Evolutionary conservation across 2,797 vertebrate species (phyloP).

Genomic region (Graptemys geographica): DNA sequence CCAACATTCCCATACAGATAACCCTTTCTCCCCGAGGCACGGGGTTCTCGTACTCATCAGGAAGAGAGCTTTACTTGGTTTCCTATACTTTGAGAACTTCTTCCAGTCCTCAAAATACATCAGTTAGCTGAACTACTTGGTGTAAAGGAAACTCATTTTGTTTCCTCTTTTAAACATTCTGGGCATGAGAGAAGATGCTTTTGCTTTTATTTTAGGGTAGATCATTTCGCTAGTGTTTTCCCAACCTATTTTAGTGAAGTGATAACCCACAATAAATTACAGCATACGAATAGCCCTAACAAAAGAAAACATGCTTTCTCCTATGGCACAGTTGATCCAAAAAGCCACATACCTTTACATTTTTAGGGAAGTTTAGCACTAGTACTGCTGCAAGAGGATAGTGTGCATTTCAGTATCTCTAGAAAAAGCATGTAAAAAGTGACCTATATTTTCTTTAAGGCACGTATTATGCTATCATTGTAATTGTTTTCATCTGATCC

Average conservation of each 20-base stretch:
- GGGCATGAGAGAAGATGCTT: background rate
- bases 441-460: background rate
- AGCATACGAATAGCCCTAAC: background rate
- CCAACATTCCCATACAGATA: background rate
- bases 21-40: background rate
- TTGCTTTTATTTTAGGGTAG: background rate
- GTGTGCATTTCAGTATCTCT: background rate
- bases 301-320: background rate
- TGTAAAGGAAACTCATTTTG: background rate
- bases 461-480: background rate
- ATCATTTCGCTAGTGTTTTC: background rate
- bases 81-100: background rate
- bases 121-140: background rate
- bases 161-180: background rate
- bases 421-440: background rate
- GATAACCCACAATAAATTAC: background rate
- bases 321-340: background rate
- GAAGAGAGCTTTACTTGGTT: background rate
- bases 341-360: background rate
- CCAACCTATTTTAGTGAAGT: background rate
- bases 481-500: background rate
- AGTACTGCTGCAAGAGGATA: background rate
- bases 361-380: background rate
- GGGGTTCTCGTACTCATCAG: background rate
- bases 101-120: background rate